Base-by-base conservation (phyloP, 2,888 invertebrate species). In the Invenusta paracnida region DNA sequence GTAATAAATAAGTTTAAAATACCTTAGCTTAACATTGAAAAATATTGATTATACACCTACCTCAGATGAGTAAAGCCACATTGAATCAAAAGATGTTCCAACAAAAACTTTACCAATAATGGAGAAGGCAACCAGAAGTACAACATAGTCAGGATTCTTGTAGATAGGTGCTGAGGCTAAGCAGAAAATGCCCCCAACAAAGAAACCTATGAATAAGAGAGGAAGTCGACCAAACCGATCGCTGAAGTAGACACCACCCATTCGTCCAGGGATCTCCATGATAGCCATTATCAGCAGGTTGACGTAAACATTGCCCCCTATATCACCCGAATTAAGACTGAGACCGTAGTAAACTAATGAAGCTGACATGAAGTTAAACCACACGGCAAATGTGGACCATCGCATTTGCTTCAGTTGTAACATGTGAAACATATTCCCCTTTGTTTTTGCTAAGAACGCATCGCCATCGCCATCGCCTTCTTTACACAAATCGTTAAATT, bases 11-110 rank as follows among this genome's bases (percentile, higher is more conserved):
- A n/a, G n/a, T n/a, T n/a, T n/a, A n/a, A n/a, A n/a, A n/a, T n/a
- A n/a, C n/a, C n/a, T n/a, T n/a, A n/a, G n/a, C n/a, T n/a, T n/a
- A n/a, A n/a, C n/a, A n/a, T n/a, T n/a, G n/a, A n/a, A n/a, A n/a
- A n/a, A n/a, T n/a, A n/a, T n/a, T n/a, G n/a, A n/a, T n/a, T n/a
- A n/a, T n/a, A n/a, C n/a, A n/a, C 73, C 23, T 73, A 73, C 73
- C 27, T 73, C 73, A 5, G 73, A 73, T 13, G 73, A 73, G 73
- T 73, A 73, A 23, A 73, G 73, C 73, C 73, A 73, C 73, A 73
- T 73, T 5, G 23, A 23, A 25, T 73, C 73, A 73, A 73, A 73
- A 5, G 73, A 5, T 23, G 23, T 13, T 73, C 11, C 5, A 5
- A 73, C 27, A 73, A 73, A 73, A 5, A 73, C 23, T 73, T 23